A percentile compares a stretch with the other conserved stretches of the same genome.
Evolutionary conservation across 1,140 invertebrate species (phyloP).

Genomic region (Aphelinus atriplicis): DNA sequence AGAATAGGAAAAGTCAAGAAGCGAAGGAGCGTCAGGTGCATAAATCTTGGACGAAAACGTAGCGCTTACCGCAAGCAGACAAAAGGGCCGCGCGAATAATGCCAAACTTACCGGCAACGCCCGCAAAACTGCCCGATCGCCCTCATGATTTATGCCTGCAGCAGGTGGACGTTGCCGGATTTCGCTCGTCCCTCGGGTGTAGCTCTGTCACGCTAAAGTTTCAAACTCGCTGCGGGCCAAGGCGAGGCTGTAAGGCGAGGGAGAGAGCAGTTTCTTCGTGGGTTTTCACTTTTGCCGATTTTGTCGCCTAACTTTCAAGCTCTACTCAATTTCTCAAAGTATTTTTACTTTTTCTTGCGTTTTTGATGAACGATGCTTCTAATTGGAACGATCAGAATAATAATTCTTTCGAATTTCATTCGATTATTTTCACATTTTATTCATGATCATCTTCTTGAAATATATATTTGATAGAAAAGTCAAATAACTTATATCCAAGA

Average conservation of each 20-base stretch:
- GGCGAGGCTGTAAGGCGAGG: too few species aligned
- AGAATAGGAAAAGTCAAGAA: neutral
- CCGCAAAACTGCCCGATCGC: neutral
- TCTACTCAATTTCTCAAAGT: neutral
- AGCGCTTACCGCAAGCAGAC: constrained; percentile 23
- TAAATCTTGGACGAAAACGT: constrained; percentile 26
- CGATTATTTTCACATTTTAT: too few species aligned
- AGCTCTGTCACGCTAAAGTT: neutral
- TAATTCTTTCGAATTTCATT: too few species aligned
- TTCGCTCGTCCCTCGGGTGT: constrained; percentile 19
- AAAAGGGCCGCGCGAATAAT: constrained; percentile 6
- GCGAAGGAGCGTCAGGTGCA: neutral
- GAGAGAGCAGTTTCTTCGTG: too few species aligned
- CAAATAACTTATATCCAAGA: too few species aligned
- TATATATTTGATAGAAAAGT: too few species aligned
- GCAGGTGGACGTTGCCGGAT: constrained; percentile 48
- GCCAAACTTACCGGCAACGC: constrained; percentile 41
- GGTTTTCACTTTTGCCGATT: neutral
- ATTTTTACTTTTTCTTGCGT: neutral
- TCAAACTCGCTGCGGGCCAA: too few species aligned
- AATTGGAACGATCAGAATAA: too few species aligned
- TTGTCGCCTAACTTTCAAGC: constrained; percentile 3
- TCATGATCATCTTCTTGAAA: too few species aligned
- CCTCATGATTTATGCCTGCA: constrained; percentile 53
- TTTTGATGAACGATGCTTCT: too few species aligned